These are phyloP conservation scores for Lineus longissimus DNA, from an alignment of 1,140 invertebrate genomes.

Conservation along the genomic window DNA sequence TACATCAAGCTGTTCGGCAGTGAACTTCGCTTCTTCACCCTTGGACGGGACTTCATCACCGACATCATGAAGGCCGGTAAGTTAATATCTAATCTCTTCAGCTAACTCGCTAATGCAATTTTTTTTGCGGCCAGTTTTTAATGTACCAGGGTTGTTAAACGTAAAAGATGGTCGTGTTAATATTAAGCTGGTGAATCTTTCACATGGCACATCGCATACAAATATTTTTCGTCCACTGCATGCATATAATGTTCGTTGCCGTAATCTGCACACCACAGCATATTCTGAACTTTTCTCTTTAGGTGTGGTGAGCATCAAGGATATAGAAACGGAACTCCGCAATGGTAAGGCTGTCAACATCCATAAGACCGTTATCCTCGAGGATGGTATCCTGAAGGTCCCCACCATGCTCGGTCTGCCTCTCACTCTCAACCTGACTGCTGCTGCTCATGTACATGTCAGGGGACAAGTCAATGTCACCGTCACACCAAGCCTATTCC, in stretches of 20 bases:
- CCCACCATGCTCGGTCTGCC: neutral
- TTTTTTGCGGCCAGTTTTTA: too few relatives aligned
- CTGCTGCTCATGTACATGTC: neutral
- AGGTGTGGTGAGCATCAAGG: neutral
- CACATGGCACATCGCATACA: too few relatives aligned
- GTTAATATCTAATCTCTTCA: too few relatives aligned
- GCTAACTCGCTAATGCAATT: too few relatives aligned
- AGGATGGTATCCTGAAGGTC: neutral
- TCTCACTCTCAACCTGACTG: neutral
- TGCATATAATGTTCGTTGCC: too few relatives aligned
- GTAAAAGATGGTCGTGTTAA: too few relatives aligned
- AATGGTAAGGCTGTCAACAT: neutral
- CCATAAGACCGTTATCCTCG: neutral
- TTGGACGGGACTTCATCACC: conserved; percentile 5
- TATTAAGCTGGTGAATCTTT: too few relatives aligned
- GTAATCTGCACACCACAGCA: too few relatives aligned
- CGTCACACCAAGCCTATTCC: neutral
- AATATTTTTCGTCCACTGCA: too few relatives aligned
- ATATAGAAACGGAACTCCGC: neutral
- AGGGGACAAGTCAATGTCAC: neutral
- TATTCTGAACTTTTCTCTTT: too few relatives aligned
- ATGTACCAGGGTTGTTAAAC: too few relatives aligned
- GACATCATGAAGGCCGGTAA: neutral
- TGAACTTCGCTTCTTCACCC: conserved; percentile 20
- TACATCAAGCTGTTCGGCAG: conserved; percentile 28